Conservation (phyloP, 2,888 invertebrate genomes). For the Agonopterix subpropinquella region DNA sequence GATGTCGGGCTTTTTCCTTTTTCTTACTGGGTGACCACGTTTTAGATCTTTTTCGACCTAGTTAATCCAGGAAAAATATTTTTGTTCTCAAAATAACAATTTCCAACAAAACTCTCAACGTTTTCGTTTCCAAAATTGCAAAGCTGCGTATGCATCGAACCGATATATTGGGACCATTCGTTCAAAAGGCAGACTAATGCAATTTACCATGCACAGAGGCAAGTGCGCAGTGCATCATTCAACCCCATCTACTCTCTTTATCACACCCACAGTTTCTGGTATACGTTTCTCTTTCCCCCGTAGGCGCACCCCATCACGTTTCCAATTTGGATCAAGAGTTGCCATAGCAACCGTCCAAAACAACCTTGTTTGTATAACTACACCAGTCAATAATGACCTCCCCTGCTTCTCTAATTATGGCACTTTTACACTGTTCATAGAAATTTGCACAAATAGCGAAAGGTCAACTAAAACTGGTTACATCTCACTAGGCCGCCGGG, state of each 20-base stretch:
- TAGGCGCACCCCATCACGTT: conserved; percentile 44
- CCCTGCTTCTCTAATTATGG: conserved; percentile 17
- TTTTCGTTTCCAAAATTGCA: neutral
- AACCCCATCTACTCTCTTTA: conserved; percentile 33
- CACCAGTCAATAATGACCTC: conserved; percentile 45
- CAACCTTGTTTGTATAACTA: conserved; percentile 35
- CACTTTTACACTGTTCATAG: conserved; percentile 13
- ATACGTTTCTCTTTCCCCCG: conserved; percentile 25
- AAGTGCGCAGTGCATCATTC: conserved; percentile 52
- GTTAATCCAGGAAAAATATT: too few relatives aligned
- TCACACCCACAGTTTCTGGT: conserved; percentile 11
- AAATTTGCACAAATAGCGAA: conserved; percentile 18
- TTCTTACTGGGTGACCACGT: too few relatives aligned
- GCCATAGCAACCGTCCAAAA: conserved; percentile 60
- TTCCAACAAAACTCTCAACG: neutral
- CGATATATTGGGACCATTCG: conserved; percentile 20
- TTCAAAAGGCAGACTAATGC: conserved; percentile 53
- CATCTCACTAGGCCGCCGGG: conserved; percentile 6
- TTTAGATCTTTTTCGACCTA: too few relatives aligned
- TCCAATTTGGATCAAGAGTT: conserved; percentile 54
- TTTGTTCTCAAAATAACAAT: too few relatives aligned
- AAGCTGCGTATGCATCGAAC: neutral
- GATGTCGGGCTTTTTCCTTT: too few relatives aligned
- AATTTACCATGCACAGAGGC: conserved; percentile 53
- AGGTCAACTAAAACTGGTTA: conserved; percentile 37